Evolutionary conservation across 2,113 vertebrate species (phyloP), one percentile per base, ranked within the genome.

Genomic region (Myocastor coypus): DNA sequence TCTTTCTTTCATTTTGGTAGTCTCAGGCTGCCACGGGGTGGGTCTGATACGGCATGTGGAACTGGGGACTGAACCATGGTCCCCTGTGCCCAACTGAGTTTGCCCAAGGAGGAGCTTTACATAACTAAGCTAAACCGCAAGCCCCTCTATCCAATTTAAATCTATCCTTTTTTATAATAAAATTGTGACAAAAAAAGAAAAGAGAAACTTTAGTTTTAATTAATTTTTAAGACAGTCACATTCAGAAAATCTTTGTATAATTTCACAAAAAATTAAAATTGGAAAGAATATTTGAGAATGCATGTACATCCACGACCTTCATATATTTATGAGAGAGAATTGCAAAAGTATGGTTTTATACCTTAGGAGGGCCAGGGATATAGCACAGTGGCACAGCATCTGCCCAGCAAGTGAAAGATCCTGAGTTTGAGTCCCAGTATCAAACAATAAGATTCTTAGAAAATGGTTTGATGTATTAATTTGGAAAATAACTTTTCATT

Each of bases 261-360:
- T 83, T 89, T 96, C n/a, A 88, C 46, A 86, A 50, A 93, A 95
- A 97, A 94, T 73, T 88, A 80, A 95, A 82, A 68, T 81, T 95
- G 63, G 61, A 91, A 92, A 93, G 66, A 87, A 89, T 50, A n/a
- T 94, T 84, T 96, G 52, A 77, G 37, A 87, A 63, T 78, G 80
- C 68, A 26, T 66, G 59, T 55, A 24, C 30, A 84, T 59, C 20
- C 46, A 37, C n/a, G 87, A 68, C 28, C 5, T 82, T 94, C 28
- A 69, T 42, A 89, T 68, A 75, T 71, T 69, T 91, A 80, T 34
- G 75, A 78, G 46, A 75, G 17, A 97, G 92, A 90, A 83, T 8
- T 61, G 4, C 32, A 83, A 95, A 95, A 32, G 66, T 86, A 87
- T 34, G 46, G 24, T 91, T 97, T 92, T 80, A 83, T 91, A 40